These are phyloP conservation scores for Ochropacha duplaris DNA, from an alignment of 2,888 invertebrate genomes.

Conservation along the genomic window DNA sequence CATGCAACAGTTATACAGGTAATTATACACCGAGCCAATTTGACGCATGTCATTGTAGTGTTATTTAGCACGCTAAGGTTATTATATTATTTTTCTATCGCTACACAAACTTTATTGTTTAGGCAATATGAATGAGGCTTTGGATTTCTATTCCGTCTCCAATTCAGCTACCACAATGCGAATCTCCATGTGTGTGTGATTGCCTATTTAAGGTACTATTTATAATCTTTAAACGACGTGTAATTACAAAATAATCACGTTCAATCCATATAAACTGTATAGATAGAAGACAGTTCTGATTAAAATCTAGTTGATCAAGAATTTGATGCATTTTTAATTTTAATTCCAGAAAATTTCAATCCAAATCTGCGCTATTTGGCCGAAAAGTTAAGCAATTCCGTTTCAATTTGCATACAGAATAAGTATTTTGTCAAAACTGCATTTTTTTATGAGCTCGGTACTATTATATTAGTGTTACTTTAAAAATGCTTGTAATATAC, in stretches of 20 bases:
- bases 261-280: too few species aligned
- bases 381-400: not conserved
- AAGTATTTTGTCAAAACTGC: not conserved
- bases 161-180: too few species aligned
- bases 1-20: not conserved
- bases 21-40: not conserved
- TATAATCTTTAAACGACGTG: too few species aligned
- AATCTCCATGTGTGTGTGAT: too few species aligned
- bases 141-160: too few species aligned
- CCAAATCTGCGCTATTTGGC: not conserved
- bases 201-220: too few species aligned
- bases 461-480: constrained; percentile 6
- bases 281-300: too few species aligned
- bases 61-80: not conserved
- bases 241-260: too few species aligned
- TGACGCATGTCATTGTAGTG: not conserved
- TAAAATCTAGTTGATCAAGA: too few species aligned
- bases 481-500: too few species aligned
- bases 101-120: too few species aligned
- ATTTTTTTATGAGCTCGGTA: constrained; percentile 6
- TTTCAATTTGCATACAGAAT: not conserved
- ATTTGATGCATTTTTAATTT: not conserved
- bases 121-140: too few species aligned
- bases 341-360: not conserved
- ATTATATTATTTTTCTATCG: not conserved